Evolutionary conservation across 2,888 invertebrate genomes (phyloP).

Genomic region (Acholoe squamosa): DNA sequence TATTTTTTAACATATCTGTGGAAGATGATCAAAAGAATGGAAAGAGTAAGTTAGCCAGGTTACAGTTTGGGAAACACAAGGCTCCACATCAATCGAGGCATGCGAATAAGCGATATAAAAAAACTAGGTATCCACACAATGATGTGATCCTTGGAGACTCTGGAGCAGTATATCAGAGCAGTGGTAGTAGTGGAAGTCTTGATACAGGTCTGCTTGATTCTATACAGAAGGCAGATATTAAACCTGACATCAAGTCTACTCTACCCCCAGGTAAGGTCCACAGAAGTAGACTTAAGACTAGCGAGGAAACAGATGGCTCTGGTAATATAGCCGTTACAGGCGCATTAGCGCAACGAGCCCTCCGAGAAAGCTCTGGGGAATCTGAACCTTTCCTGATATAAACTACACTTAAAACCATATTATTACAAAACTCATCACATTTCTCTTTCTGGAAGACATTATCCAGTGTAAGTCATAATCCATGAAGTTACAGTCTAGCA

Average conservation of each 20-base stretch:
- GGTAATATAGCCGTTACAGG: neutral
- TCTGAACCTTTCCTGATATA: conserved; percentile 38
- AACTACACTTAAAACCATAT: neutral
- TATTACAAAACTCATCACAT: no score
- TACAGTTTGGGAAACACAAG: neutral
- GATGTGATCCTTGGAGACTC: conserved; percentile 57
- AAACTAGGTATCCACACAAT: conserved; percentile 8
- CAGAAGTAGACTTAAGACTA: neutral
- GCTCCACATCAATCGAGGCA: neutral
- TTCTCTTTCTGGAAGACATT: no score
- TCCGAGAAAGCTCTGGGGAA: conserved; percentile 33
- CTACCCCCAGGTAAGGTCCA: neutral
- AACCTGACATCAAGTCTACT: neutral
- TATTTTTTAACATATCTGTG: conserved; percentile 11
- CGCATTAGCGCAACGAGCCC: neutral
- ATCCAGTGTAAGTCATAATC: no score
- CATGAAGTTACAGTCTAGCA: no score
- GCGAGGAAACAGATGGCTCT: conserved; percentile 28
- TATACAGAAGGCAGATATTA: neutral
- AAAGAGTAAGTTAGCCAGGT: neutral
- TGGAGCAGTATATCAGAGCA: conserved; percentile 29
- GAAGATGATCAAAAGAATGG: neutral
- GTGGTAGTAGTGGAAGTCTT: conserved; percentile 20
- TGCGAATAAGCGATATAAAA: neutral
- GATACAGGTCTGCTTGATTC: neutral